Evolutionary conservation across 1,140 invertebrate species (phyloP).

Genomic region (Spodoptera litura): DNA sequence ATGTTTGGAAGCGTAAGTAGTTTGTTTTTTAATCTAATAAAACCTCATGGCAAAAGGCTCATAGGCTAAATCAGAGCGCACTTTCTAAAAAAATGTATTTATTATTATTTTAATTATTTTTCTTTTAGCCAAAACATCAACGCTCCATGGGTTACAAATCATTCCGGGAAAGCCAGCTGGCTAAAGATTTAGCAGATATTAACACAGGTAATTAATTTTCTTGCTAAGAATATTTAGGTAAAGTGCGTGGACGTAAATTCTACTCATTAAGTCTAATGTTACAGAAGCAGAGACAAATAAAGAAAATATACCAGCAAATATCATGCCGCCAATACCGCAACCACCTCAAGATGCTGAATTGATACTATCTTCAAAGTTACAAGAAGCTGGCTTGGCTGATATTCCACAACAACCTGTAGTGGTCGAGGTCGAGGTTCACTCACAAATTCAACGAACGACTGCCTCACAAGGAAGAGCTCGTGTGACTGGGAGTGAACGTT

Average conservation of each 20-base stretch:
- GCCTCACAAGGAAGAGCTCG: not conserved
- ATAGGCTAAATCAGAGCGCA: no score
- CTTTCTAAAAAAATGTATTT: not conserved
- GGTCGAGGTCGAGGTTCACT: slow-evolving; percentile 1
- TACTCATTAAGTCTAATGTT: no score
- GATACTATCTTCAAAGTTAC: slow-evolving; percentile 57
- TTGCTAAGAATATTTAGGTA: no score
- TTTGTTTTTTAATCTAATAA: not conserved
- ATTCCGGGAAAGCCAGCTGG: slow-evolving; percentile 52
- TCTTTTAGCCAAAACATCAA: slow-evolving; percentile 63
- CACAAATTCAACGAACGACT: not conserved
- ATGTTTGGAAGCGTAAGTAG: slow-evolving; percentile 46
- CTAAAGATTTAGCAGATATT: not conserved
- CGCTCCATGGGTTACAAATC: slow-evolving; percentile 56
- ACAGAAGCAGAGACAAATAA: slow-evolving; percentile 62
- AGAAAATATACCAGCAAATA: slow-evolving; percentile 64
- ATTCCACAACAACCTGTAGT: not conserved
- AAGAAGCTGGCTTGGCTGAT: slow-evolving; percentile 67
- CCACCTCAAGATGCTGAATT: slow-evolving; percentile 35
- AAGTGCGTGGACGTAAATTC: no score
- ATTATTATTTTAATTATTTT: not conserved
- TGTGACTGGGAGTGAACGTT: slow-evolving; percentile 54
- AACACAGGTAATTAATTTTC: no score
- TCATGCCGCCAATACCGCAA: slow-evolving; percentile 10
- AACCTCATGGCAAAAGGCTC: not conserved